phyloP scores from a whole-genome alignment of 2,113 vertebrate genomes.

The Phylloscopus trochilus region DNA sequence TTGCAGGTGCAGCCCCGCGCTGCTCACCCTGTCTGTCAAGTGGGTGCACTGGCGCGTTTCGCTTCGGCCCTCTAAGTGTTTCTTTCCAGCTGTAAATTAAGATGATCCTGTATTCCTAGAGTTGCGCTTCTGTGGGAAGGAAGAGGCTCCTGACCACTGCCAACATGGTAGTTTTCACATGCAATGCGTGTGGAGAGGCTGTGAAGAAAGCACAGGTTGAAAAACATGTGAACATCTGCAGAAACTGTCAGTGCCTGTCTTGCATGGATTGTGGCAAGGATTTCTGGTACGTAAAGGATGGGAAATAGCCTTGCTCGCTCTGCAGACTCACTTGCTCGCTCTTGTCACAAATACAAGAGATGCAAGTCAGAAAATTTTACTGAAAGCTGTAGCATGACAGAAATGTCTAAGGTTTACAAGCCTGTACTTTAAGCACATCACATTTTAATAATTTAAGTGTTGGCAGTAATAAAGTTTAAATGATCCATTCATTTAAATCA shows the following conservation, averaged over 20 bases:
- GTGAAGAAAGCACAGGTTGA: conserved; percentile 93
- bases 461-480: neutral
- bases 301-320: neutral
- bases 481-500: rapidly evolving
- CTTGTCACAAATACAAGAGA: neutral
- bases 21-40: rapidly evolving
- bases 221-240: conserved; percentile 84
- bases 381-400: neutral
- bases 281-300: conserved; percentile 81
- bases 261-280: conserved; percentile 97
- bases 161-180: conserved; percentile 94
- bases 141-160: neutral
- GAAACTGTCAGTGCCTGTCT: conserved; percentile 83
- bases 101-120: neutral
- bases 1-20: rapidly evolving
- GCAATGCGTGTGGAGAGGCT: conserved; percentile 88
- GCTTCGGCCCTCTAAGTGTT: neutral
- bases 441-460: rapidly evolving
- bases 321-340: neutral
- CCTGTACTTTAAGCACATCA: neutral
- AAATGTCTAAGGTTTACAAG: neutral
- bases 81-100: neutral
- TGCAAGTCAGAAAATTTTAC: neutral
- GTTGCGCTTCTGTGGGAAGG: neutral
- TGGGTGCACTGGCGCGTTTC: rapidly evolving